Conservation (phyloP, 2,113 vertebrate species). For the Edolisoma coerulescens region DNA sequence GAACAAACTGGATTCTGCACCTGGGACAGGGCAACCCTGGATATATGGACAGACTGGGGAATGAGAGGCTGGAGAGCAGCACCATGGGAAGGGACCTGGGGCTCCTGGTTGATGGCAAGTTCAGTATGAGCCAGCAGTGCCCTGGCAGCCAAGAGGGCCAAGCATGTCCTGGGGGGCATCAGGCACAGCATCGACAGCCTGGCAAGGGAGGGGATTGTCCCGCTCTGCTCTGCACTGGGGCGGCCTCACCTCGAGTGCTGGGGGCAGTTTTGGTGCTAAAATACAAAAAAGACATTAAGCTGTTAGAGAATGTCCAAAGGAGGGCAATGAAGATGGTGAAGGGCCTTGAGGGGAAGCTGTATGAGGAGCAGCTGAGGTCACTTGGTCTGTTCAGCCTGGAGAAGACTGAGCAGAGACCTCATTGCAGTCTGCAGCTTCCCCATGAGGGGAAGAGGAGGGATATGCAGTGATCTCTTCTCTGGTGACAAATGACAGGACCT, state of each 20-base stretch:
- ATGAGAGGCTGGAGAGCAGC: neutral
- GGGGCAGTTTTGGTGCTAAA: neutral
- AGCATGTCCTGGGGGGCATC: rapidly evolving
- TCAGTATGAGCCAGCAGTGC: rapidly evolving
- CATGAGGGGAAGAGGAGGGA: neutral
- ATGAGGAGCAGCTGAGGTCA: neutral
- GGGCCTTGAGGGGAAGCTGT: neutral
- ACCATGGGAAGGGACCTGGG: neutral
- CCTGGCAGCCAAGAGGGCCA: neutral
- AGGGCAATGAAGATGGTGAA: neutral
- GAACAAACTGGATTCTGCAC: neutral
- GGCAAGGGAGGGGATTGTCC: neutral
- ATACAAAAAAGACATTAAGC: neutral
- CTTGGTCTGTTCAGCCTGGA: neutral
- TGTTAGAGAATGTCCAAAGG: neutral
- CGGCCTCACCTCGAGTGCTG: rapidly evolving
- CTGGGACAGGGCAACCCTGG: neutral
- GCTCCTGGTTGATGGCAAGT: neutral
- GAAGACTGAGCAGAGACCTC: neutral
- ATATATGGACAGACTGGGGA: too few relatives aligned
- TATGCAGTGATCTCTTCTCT: neutral
- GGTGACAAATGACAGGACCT: neutral
- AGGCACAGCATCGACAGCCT: rapidly evolving
- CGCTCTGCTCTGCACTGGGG: rapidly evolving
- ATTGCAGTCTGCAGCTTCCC: neutral